Evolutionary conservation across 2,888 invertebrate species (phyloP), one percentile per base, ranked within the genome.

Genomic region (Cephalotes varians): DNA sequence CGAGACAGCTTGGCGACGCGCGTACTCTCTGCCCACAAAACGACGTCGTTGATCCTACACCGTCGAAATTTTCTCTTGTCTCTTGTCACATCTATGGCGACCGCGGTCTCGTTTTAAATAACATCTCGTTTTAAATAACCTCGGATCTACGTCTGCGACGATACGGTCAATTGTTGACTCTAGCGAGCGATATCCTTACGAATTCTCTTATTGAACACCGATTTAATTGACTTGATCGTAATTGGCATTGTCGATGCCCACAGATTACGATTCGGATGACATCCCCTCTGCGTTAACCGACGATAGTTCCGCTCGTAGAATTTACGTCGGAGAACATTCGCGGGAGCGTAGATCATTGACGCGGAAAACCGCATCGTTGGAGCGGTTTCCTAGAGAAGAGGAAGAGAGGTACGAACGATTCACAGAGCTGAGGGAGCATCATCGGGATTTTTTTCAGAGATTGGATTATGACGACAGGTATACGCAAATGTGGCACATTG

Each of bases 291-390:
- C 90, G 18, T 76, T 91, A 84, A 85, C 83, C 34, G 92, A 92
- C 58, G 91, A 93, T 56, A 85, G 76, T 72, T 89, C 90, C 25
- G 83, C 81, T 15, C 83, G 62, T 49, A 87, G 89, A 77, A 85
- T 90, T 58, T 90, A 92, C 83, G 90, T 90, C 21, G 91, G 90
- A n/a, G 87, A 90, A 49, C 91, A 81, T 71, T 47, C 72, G 60
- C 88, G 92, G 34, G 83, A 90, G 40, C 91, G 92, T 28, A 91
- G 93, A 81, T 92, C 92, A n/a, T 83, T 92, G 76, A 86, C 84
- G n/a, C 85, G 87, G 67, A 90, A 91, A 72, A 87, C 86, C 54
- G 71, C 71, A 65, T 88, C 85, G 28, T 54, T 88, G 71, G 90
- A 91, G 60, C 54, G 81, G 37, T 56, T 72, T 60, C 86, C 85